Base-by-base conservation (phyloP, 2,797 vertebrate genomes). In the Hipposideros larvatus region DNA sequence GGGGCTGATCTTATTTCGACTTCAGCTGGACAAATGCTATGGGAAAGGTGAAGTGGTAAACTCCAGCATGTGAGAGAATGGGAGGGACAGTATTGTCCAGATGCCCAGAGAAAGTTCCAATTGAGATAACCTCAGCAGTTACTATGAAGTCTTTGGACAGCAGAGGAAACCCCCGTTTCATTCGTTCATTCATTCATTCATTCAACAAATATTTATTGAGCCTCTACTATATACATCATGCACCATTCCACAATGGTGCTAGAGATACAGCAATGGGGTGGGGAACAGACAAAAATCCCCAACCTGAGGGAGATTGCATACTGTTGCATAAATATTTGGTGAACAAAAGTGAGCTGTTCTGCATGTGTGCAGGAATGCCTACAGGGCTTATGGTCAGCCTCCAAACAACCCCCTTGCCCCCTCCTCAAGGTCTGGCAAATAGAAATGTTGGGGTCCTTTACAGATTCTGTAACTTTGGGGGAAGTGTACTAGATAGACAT, bases 171-270 rank as follows among this genome's bases (percentile, higher is more conserved):
- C 34, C 46, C 4, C 37, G 34, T 51, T 43, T 94, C 73, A 84
- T 83, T 83, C 28, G 43, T 43, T 14, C 46, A 65, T 66, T 73
- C 53, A 48, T 43, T 14, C 46, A 65, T 66, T 73, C 53, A 79
- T 63, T 66, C 78, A 75, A 66, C 55, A 85, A 91, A 74, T 90
- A 66, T 65, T 84, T 95, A 66, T 91, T 92, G 73, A 94, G 68
- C 26, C 74, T 28, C 26, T 94, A 87, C 61, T 85, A 37, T 85
- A 37, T 57, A 37, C 5, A 63, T 14, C 43, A 84, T 55, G 16
- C 9, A 15, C 22, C 70, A 68, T 55, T 24, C 37, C 37, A 37
- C 37, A 37, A 37, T 37, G 34, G 34, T 84, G 59, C 11, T 77
- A 92, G 95, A 89, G 57, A 90, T 61, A 31, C 11, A 78, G 51